Base-by-base conservation (phyloP, 2,113 vertebrate genomes). In the Entelurus aequoreus region DNA sequence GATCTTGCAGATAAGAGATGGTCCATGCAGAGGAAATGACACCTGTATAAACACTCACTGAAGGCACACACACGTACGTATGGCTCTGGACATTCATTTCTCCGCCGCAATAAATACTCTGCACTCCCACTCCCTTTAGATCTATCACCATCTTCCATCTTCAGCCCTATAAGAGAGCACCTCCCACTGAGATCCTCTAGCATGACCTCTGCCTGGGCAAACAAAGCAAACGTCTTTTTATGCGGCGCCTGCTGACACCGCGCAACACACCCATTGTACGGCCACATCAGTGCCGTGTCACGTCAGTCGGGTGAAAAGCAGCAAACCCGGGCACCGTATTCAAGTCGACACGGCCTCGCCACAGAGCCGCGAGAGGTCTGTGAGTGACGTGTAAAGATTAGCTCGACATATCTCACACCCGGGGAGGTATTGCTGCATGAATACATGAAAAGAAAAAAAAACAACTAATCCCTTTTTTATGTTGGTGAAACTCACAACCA, bases 301-400 rank as follows among this genome's bases (percentile, higher is more conserved):
- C 11, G 54, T 54, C 68, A 36, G 65, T 72, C 65, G 65, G 72
- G 47, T 37, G 58, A 16, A 65, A 72, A 62, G 68, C 59, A 56
- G 51, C 37, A 64, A 71, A 6, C 40, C 51, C 57, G 46, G 48
- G 48, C 62, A 36, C 4, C 9, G 48, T 38, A 76, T 65, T 78
- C 63, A 76, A 77, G 65, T 80, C 57, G 63, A 53, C 72, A 72
- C 47, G 69, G 74, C 71, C 52, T 16, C 12, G 71, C 71, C 57
- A 66, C 66, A 67, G 74, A 79, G 78, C 70, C 54, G 10, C 12
- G 62, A 77, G 56, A 11, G 47, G 58, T 50, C 75, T 71, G 35
- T 4, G 68, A 74, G 74, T 59, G 56, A 65, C 21, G 46, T 71
- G 71, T 62, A 78, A 84, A 70, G 85, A 88, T 87, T 88, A 76